phyloP scores from a whole-genome alignment of 2,888 invertebrate genomes.

The Sarcophaga variegata region DNA sequence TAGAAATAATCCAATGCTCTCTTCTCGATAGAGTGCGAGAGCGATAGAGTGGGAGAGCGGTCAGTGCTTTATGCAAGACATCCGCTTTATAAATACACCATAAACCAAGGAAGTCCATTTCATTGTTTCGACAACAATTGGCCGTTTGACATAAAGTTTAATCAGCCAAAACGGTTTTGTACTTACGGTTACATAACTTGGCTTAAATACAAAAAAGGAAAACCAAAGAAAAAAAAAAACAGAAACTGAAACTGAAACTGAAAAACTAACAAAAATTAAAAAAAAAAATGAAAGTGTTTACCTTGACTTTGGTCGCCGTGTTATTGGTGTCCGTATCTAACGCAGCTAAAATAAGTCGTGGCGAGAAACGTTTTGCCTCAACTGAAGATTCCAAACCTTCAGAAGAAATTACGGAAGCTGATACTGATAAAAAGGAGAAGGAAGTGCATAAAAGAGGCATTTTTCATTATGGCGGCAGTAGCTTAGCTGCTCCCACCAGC shows the following conservation, averaged over 20 bases:
- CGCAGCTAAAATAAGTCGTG: slow-evolving; percentile 46
- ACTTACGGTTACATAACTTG: slow-evolving; percentile 48
- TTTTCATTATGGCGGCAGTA: slow-evolving; percentile 71
- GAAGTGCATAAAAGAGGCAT: slow-evolving; percentile 77
- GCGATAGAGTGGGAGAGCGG: background rate
- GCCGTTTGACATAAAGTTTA: slow-evolving; percentile 69
- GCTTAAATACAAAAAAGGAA: slow-evolving; percentile 22
- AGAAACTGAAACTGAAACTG: slow-evolving; percentile 1
- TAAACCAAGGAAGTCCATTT: slow-evolving; percentile 79
- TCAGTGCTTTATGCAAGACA: slow-evolving; percentile 67
- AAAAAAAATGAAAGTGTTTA: slow-evolving; percentile 71
- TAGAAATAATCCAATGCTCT: background rate
- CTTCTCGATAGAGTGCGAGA: no score
- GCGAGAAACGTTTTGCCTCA: slow-evolving; percentile 14
- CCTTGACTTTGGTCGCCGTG: slow-evolving; percentile 53
- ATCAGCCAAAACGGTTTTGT: slow-evolving; percentile 27
- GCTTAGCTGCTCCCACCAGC: slow-evolving; percentile 30
- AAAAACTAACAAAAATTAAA: slow-evolving; percentile 23
- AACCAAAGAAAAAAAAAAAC: background rate
- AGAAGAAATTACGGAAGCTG: slow-evolving; percentile 30
- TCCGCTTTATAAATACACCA: slow-evolving; percentile 82
- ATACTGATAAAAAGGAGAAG: slow-evolving; percentile 61
- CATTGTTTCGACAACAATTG: slow-evolving; percentile 77
- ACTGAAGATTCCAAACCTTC: slow-evolving; percentile 1
- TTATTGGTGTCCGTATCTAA: slow-evolving; percentile 36